A percentile compares a stretch with the other conserved stretches of the same genome.
phyloP scores from a whole-genome alignment of 2,113 vertebrate genomes.

The Poeciliopsis turrubarensis region DNA sequence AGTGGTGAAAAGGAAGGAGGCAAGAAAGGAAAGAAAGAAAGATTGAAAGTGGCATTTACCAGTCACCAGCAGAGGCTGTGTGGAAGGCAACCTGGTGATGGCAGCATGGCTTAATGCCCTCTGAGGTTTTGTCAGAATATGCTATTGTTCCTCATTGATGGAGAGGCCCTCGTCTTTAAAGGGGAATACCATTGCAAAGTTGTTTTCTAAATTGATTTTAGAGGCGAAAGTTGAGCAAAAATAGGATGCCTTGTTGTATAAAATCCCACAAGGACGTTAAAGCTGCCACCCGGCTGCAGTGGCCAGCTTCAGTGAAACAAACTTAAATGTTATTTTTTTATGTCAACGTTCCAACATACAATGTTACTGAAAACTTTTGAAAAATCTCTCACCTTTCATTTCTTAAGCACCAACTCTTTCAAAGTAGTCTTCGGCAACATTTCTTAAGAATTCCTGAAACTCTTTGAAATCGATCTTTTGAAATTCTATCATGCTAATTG shows the following conservation, averaged over 20 bases:
- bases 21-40: slow-evolving; percentile 55
- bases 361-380: background rate
- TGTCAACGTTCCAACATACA: too few relatives aligned
- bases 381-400: background rate
- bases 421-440: background rate
- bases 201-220: slow-evolving; percentile 52
- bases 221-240: slow-evolving; percentile 17
- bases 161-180: slow-evolving; percentile 60
- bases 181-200: slow-evolving; percentile 50
- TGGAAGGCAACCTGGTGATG: slow-evolving; percentile 60
- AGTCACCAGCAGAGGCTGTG: slow-evolving; percentile 63
- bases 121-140: slow-evolving; percentile 76
- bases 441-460: background rate
- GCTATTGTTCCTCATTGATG: slow-evolving; percentile 74
- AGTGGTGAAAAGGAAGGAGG: slow-evolving; percentile 69
- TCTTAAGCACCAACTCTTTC: background rate
- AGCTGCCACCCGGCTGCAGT: background rate
- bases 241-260: slow-evolving; percentile 32
- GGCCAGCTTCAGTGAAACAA: background rate
- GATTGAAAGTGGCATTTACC: slow-evolving; percentile 81
- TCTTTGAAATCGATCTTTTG: too few relatives aligned
- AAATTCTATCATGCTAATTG: too few relatives aligned
- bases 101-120: slow-evolving; percentile 66
- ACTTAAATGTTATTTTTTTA: background rate
- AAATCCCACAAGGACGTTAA: slow-evolving; percentile 31